Base-by-base conservation (phyloP, 2,888 invertebrate species). In the Leptopilina syphax region DNA sequence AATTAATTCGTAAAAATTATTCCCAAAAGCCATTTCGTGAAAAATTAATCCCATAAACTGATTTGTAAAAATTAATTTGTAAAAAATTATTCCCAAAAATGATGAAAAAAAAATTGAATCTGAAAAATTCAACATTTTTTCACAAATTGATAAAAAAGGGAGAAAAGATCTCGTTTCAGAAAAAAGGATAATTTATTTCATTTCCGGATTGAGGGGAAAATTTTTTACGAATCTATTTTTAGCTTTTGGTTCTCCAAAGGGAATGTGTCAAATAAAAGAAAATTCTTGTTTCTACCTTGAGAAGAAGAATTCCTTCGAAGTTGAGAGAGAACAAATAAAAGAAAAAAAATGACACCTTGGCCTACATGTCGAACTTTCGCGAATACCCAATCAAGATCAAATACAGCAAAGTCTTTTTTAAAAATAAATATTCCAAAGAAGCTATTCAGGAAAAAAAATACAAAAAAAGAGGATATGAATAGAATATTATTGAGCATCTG, bases 341-440 rank as follows among this genome's bases (percentile, higher is more conserved):
- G n/a, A 54, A 73, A 27, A 70, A 73, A 27, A 73, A 57, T 57
- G 57, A 73, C 41, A 57, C 73, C 73, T 73, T 73, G 73, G 57
- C 73, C 73, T 73, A 57, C 34, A 73, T 73, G 73, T n/a, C 34
- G 13, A 27, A 54, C 73, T 73, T 34, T 54, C 57, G 73, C 73
- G 57, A 73, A 57, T 73, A 54, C 34, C 34, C 34, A 54, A 73
- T 73, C 73, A 73, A 73, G 57, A 70, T 70, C 70, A 70, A 70
- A 70, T 68, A 70, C 70, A 70, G 70, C 7, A 44, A 44, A 44
- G 12, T 27, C 50, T 54, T 50, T 8, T 50, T 27, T 34, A 54
- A 18, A 18, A 68, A 68, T 47, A 24, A 13, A 6, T 6, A 27
- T 24, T 68, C 47, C 47, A 70, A 27, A 70, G 27, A 50, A 50